Conservation (phyloP, 2,797 vertebrate species). For the Melanitta fusca region DNA sequence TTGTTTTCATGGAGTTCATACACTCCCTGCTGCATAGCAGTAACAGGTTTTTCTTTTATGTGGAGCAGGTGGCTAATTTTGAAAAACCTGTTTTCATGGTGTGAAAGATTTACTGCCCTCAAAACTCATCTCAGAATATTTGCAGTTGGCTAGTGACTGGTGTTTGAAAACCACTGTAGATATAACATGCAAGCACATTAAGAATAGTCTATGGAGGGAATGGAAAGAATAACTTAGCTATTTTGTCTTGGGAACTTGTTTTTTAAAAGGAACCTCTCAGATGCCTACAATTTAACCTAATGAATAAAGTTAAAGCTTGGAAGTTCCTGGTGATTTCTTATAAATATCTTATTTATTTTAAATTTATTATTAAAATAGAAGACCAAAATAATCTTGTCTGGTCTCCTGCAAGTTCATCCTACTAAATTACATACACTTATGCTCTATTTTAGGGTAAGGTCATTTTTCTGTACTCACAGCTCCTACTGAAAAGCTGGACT, state of each 20-base stretch:
- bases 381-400: background rate
- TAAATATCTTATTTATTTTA: background rate
- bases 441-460: background rate
- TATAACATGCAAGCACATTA: background rate
- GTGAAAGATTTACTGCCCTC: conserved; percentile 39
- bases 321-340: background rate
- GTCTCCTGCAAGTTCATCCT: background rate
- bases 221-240: background rate
- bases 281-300: background rate
- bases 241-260: background rate
- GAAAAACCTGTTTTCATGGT: conserved; percentile 31
- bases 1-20: background rate
- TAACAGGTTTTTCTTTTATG: conserved; percentile 54
- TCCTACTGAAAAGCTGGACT: background rate
- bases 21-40: background rate
- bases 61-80: conserved; percentile 59
- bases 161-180: background rate
- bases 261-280: background rate
- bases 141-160: background rate
- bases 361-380: background rate
- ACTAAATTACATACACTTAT: background rate
- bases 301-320: background rate
- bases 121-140: background rate
- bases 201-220: background rate
- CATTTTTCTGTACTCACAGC: background rate